phyloP scores from a whole-genome alignment of 1,140 invertebrate species.

The Magallana angulata region DNA sequence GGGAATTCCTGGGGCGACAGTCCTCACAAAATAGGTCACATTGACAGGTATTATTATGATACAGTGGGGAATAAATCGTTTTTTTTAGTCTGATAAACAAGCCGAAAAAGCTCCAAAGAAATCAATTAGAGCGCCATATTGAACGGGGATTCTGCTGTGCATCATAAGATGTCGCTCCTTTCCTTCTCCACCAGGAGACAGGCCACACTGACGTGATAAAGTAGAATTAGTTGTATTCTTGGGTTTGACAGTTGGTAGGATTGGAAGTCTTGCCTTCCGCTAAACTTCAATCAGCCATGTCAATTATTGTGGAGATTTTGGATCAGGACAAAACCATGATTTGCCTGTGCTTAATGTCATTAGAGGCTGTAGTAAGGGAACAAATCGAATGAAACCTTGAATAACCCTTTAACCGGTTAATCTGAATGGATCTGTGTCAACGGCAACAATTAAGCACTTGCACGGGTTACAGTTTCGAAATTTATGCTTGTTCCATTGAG shows the following conservation, averaged over 20 bases:
- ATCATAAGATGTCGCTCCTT: not conserved
- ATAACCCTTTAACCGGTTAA: not conserved
- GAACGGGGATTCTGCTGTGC: constrained; percentile 2
- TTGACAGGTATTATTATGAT: not conserved
- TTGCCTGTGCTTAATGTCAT: not conserved
- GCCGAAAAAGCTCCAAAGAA: not conserved
- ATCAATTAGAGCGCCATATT: constrained; percentile 6
- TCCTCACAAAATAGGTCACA: not conserved
- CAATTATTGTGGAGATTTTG: not conserved
- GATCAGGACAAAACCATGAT: not conserved
- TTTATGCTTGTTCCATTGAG: too few species aligned
- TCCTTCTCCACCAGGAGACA: not conserved
- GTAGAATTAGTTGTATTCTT: not conserved
- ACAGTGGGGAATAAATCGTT: not conserved
- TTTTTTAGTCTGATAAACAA: not conserved
- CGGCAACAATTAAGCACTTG: too few species aligned
- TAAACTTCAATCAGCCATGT: constrained; percentile 27
- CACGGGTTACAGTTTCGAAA: too few species aligned
- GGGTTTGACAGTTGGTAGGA: not conserved
- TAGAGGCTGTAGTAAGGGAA: not conserved
- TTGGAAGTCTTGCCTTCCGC: not conserved
- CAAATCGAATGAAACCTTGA: not conserved
- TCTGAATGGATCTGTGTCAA: not conserved
- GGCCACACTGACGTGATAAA: constrained; percentile 5
- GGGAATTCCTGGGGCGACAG: not conserved